phyloP scores from a whole-genome alignment of 2,113 vertebrate genomes.

The Bubo blakistoni region DNA sequence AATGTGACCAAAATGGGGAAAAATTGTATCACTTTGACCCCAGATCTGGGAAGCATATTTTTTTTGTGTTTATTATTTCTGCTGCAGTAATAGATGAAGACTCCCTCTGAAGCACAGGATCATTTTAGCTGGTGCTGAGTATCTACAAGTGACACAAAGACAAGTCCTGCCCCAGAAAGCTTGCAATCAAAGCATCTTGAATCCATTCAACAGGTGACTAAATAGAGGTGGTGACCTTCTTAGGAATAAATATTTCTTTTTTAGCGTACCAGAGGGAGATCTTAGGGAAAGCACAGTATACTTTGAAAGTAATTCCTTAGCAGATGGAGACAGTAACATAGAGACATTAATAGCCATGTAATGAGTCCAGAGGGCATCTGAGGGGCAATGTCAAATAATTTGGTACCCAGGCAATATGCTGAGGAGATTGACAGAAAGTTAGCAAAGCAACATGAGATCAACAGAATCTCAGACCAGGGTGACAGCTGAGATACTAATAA shows the following conservation, averaged over 20 bases:
- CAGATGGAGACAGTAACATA: conserved; percentile 21
- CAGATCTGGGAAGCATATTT: background rate
- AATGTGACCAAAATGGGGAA: conserved; percentile 38
- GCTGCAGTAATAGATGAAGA: background rate
- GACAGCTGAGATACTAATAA: background rate
- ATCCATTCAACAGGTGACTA: conserved; percentile 59
- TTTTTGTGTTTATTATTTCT: conserved; percentile 26
- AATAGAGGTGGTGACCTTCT: conserved; percentile 53
- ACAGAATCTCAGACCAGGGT: background rate
- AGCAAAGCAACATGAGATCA: background rate
- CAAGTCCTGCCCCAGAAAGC: conserved; percentile 25
- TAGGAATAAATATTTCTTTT: conserved; percentile 53
- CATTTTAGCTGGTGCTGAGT: background rate
- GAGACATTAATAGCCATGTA: conserved; percentile 22
- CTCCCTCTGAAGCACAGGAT: background rate
- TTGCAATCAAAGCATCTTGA: conserved; percentile 25
- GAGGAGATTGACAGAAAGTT: conserved; percentile 8
- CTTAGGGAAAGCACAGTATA: conserved; percentile 35
- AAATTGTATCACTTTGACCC: conserved; percentile 7
- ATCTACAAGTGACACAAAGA: background rate
- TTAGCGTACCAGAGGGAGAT: conserved; percentile 35
- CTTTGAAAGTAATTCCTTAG: conserved; percentile 29
- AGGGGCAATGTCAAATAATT: conserved; percentile 34
- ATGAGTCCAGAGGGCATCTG: conserved; percentile 27
- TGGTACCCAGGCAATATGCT: background rate